Base-by-base conservation (phyloP, 2,113 vertebrate species). In the Camelus bactrianus region DNA sequence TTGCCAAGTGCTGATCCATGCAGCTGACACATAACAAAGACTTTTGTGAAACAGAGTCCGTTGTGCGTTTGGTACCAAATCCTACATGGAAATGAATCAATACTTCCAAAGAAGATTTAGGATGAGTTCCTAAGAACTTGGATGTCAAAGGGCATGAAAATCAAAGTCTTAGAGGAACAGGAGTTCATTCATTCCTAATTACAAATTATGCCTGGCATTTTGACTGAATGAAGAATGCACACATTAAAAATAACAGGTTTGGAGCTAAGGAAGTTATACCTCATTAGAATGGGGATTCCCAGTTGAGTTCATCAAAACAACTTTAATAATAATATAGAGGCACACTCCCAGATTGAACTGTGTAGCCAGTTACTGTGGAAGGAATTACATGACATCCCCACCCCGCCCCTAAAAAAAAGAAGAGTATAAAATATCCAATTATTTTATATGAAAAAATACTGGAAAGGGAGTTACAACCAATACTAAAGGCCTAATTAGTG, bases 371-470 rank as follows among this genome's bases (percentile, higher is more conserved):
- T 76, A 82, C 20, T 76, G 17, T 70, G 60, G 11, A 86, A 93
- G 3, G 20, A 60, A 65, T 94, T 46, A 70, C 30, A 1, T 46
- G 16, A 60, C 62, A 8, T n/a, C 50, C 17, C 1, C 8, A 42
- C 38, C 38, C 38, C 38, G 38, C 38, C 24, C 13, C 67, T 1
- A 15, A 20, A 80, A 93, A 96, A 8, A 88, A 83, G 24, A n/a
- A 76, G 19, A 48, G 7, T 79, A 91, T 67, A 84, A 35, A 50
- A 94, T 62, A 91, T 75, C 2, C 32, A 89, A 77, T 80, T 75
- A 91, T 42, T 88, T 65, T 91, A 91, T n/a, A n/a, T n/a, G 52
- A 32, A 81, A 90, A 91, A 60, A 73, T 26, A 77, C 6, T 26
- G 50, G 0, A 28, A 84, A 93, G 91, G 30, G 26, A 91, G 42